Conservation (phyloP, 2,888 invertebrate species). For the Molanna angustata region DNA sequence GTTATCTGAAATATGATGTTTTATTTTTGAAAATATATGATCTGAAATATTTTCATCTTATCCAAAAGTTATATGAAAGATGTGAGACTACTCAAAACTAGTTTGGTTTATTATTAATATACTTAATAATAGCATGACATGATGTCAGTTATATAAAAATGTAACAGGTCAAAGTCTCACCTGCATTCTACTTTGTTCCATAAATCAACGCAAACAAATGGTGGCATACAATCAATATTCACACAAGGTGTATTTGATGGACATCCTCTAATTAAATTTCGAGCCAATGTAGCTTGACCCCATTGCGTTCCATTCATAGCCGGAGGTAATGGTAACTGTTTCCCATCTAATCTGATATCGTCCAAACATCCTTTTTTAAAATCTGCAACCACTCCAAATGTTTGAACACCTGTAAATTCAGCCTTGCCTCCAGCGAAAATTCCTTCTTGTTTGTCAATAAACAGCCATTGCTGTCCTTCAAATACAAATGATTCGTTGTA, state of each 20-base stretch:
- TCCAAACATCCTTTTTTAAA: slow-evolving; percentile 84
- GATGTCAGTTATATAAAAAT: no score
- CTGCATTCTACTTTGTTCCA: slow-evolving; percentile 99
- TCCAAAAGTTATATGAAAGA: no score
- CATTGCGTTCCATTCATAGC: slow-evolving; percentile 94
- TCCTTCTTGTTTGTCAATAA: slow-evolving; percentile 92
- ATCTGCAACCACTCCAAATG: slow-evolving; percentile 91
- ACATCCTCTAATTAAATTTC: slow-evolving; percentile 88
- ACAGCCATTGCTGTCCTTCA: slow-evolving; percentile 86
- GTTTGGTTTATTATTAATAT: no score
- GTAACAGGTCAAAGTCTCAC: no score
- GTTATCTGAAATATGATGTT: no score
- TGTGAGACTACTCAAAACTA: no score
- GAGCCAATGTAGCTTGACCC: slow-evolving; percentile 92
- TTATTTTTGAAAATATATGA: no score
- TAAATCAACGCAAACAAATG: slow-evolving; percentile 93
- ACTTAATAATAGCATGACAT: no score
- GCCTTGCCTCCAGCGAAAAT: slow-evolving; percentile 97
- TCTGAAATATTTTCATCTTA: no score
- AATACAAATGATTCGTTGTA: slow-evolving; percentile 92
- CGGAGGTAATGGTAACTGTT: slow-evolving; percentile 90
- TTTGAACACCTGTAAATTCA: slow-evolving; percentile 89
- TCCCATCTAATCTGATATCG: slow-evolving; percentile 82
- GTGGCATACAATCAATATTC: slow-evolving; percentile 89
- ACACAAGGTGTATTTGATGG: slow-evolving; percentile 93